Base-by-base conservation (phyloP, 2,113 vertebrate species). In the Leptodactylus fuscus region DNA sequence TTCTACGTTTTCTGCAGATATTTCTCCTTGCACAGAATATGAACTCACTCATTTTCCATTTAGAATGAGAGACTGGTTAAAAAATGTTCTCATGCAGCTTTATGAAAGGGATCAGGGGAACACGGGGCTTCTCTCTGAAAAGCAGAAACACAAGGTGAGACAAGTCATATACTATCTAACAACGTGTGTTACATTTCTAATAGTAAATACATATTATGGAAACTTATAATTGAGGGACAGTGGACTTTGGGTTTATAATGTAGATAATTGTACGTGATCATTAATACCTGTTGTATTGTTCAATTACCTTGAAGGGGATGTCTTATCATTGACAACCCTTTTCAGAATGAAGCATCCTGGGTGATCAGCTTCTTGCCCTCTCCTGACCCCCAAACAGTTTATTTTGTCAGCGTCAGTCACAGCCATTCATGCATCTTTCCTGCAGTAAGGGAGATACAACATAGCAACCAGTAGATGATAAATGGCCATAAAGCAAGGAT, bases 1-100 rank as follows among this genome's bases (percentile, higher is more conserved):
- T 69, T 62, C 36, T 81, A 15, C 32, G 1, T 58, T 74, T 13
- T 36, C 20, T 87, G 85, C 87, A 99, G 98, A 92, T 89, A 97
- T 99, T 38, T 93, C 96, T 1, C 88, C 94, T 81, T 99, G 98
- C 92, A 34, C 96, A 94, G 96, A 98, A 90, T 91, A 84, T 0
- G 98, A 99, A 93, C 95, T 99, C 90, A 94, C 78, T 0, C 97
- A 98, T 92, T 99, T 99, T 90, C 98, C 98, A 48, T 94, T 99
- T 93, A 96, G 98, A 71, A 99, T 99, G 98, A 94, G 98, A 87
- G 98, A 99, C 94, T 99, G 98, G 98, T 95, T 99, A 88, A 99
- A 99, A 95, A 99, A 99, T 0, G 98, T 99, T 3, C 93, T 99
- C 92, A 96, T 99, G 89, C 97, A 97, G 58, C 93, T 99, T 89